phyloP scores from a whole-genome alignment of 2,113 vertebrate species.

The Myiozetetes cayanensis region DNA sequence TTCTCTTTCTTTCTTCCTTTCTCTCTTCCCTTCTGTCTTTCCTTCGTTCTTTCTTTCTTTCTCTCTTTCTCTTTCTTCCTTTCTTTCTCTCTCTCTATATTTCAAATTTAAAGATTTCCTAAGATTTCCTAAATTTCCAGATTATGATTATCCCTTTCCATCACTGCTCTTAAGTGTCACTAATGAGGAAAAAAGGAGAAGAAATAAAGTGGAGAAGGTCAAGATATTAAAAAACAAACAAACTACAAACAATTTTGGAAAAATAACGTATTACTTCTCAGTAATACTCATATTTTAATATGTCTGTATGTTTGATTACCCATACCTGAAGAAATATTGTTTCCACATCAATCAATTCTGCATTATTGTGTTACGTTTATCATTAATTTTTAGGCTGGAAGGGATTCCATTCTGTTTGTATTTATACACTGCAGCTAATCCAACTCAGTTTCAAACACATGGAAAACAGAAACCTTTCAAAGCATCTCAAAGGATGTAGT shows the following conservation, averaged over 20 bases:
- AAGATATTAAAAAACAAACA: fast-evolving
- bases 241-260: neutral
- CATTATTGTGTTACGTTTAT: neutral
- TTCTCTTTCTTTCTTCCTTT: fast-evolving
- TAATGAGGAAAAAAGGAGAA: fast-evolving
- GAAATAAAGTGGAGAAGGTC: neutral
- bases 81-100: neutral
- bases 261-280: neutral
- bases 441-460: neutral
- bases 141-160: neutral
- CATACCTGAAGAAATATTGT: neutral
- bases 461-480: neutral
- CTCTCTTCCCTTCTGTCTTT: fast-evolving
- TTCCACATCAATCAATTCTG: neutral
- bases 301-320: neutral
- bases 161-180: neutral
- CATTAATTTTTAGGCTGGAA: neutral
- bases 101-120: neutral
- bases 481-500: neutral
- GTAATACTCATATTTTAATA: neutral
- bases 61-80: fast-evolving
- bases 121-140: neutral
- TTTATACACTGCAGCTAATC: neutral
- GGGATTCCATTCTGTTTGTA: neutral
- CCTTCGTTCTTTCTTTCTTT: fast-evolving